These are phyloP conservation scores for Xylota sylvarum DNA, from an alignment of 2,888 invertebrate genomes.

Conservation along the genomic window DNA sequence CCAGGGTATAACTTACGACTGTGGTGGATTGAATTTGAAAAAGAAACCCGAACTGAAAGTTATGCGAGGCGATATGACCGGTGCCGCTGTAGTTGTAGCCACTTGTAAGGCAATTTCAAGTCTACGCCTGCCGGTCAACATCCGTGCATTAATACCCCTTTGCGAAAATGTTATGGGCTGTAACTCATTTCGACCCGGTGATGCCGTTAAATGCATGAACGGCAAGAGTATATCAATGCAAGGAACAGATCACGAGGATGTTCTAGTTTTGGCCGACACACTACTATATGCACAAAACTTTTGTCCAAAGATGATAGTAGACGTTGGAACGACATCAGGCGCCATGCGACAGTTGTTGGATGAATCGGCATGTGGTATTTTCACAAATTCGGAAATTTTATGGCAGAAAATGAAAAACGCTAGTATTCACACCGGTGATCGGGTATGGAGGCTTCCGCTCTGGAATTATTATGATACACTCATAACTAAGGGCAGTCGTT, in stretches of 20 bases:
- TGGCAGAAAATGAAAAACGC: conserved; percentile 89
- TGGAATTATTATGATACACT: conserved; percentile 90
- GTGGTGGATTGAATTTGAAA: conserved; percentile 91
- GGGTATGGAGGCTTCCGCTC: conserved; percentile 93
- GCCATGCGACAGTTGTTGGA: conserved; percentile 88
- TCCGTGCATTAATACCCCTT: conserved; percentile 90
- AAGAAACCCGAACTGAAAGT: conserved; percentile 86
- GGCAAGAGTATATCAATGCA: conserved; percentile 91
- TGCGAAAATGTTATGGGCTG: conserved; percentile 93
- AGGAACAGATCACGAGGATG: conserved; percentile 92
- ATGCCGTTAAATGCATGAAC: conserved; percentile 90
- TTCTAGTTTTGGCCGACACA: conserved; percentile 91
- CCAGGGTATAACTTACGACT: conserved; percentile 88
- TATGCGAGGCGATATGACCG: conserved; percentile 94
- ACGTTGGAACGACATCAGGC: conserved; percentile 91
- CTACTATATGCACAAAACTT: conserved; percentile 91
- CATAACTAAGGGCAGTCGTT: conserved; percentile 81
- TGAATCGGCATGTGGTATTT: conserved; percentile 89
- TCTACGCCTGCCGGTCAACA: conserved; percentile 88
- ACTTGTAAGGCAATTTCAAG: conserved; percentile 89
- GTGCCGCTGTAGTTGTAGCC: conserved; percentile 91
- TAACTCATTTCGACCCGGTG: conserved; percentile 91
- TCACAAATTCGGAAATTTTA: conserved; percentile 89
- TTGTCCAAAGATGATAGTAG: conserved; percentile 90
- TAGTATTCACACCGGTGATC: conserved; percentile 90